phyloP scores from a whole-genome alignment of 2,113 vertebrate species.

The Rhizomys pruinosus region DNA sequence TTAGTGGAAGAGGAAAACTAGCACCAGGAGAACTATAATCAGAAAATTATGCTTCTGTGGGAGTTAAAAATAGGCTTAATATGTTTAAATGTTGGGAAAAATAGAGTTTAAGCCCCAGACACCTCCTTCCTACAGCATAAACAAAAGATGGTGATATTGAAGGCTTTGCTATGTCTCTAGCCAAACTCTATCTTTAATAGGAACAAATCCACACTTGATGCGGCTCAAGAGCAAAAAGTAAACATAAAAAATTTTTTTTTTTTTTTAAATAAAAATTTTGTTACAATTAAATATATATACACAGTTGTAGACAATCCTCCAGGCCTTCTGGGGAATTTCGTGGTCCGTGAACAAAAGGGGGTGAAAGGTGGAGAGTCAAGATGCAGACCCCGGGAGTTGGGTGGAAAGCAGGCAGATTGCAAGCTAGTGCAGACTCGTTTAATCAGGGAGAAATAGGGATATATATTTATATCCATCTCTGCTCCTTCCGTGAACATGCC shows the following conservation, averaged over 20 bases:
- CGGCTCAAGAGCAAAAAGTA: slow-evolving; percentile 35
- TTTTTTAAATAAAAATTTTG: no score
- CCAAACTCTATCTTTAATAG: slow-evolving; percentile 60
- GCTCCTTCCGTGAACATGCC: no score
- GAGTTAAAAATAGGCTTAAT: slow-evolving; percentile 19
- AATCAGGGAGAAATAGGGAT: no score
- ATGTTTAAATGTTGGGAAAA: slow-evolving; percentile 44
- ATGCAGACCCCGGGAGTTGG: no score
- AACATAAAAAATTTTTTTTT: slow-evolving; percentile 59
- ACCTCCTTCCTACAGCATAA: slow-evolving; percentile 35
- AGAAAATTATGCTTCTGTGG: slow-evolving; percentile 27
- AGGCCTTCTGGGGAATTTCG: no score
- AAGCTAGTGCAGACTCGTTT: no score
- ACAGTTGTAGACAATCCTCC: no score
- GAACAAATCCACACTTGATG: slow-evolving; percentile 44
- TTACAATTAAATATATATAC: no score
- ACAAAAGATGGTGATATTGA: slow-evolving; percentile 26
- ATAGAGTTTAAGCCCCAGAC: slow-evolving; percentile 30
- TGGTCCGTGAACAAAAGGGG: no score
- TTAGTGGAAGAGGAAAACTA: background rate
- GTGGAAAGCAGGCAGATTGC: no score
- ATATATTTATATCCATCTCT: no score
- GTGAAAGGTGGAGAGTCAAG: no score
- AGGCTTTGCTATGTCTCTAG: slow-evolving; percentile 42
- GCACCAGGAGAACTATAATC: slow-evolving; percentile 39